phyloP scores from a whole-genome alignment of 2,797 vertebrate species.

The Zalophus californianus region DNA sequence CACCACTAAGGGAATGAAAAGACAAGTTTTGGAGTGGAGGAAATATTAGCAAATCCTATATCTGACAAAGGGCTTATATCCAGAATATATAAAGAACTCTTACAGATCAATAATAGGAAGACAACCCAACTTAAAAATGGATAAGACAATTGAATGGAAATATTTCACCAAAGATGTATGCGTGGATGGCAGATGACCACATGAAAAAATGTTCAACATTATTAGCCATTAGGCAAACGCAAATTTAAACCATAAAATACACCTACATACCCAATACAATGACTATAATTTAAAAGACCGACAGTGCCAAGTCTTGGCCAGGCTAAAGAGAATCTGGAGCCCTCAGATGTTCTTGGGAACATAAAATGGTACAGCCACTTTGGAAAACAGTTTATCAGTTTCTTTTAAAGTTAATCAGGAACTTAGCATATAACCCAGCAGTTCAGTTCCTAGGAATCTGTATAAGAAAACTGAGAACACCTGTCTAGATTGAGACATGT shows the following conservation, averaged over 20 bases:
- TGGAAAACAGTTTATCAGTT: background rate
- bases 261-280: background rate
- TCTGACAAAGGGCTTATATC: background rate
- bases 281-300: background rate
- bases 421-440: background rate
- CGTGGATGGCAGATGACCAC: background rate
- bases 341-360: background rate
- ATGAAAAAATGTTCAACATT: background rate
- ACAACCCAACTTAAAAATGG: background rate
- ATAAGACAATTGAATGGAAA: background rate
- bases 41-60: background rate
- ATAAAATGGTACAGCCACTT: background rate
- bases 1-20: background rate
- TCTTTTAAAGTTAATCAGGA: constrained; percentile 1
- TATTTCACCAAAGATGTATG: background rate
- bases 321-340: background rate
- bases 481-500: background rate
- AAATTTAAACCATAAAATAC: constrained; percentile 1
- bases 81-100: background rate
- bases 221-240: background rate
- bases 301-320: background rate
- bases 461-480: background rate
- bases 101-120: background rate
- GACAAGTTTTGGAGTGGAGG: background rate
- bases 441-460: background rate